phyloP scores from a whole-genome alignment of 2,888 invertebrate species.

The Erpobdella octoculata region DNA sequence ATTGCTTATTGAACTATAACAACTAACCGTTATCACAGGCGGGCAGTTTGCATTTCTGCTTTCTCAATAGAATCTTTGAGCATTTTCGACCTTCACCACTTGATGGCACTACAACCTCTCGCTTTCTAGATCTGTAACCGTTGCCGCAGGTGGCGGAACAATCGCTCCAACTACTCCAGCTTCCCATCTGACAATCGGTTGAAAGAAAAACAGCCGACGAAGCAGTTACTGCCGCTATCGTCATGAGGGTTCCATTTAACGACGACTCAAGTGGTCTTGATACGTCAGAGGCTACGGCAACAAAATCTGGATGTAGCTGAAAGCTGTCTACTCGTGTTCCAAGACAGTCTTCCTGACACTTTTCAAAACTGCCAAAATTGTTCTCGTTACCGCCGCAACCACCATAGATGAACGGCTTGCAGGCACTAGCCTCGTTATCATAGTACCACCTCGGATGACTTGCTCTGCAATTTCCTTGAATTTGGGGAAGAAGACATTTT shows the following conservation, averaged over 20 bases:
- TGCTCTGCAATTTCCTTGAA: too few species aligned
- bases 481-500: too few species aligned
- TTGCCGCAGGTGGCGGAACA: conserved; percentile 74
- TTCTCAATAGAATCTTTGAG: conserved; percentile 42
- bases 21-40: conserved; percentile 13
- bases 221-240: background rate
- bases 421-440: conserved; percentile 59
- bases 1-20: too few species aligned
- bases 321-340: too few species aligned
- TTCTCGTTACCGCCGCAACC: conserved; percentile 80
- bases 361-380: conserved; percentile 58
- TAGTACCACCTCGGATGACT: conserved; percentile 65
- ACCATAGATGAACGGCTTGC: conserved; percentile 67
- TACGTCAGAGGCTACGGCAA: background rate
- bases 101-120: conserved; percentile 44
- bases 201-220: background rate
- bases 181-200: conserved; percentile 40
- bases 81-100: conserved; percentile 46
- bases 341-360: conserved; percentile 36
- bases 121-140: conserved; percentile 28
- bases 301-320: too few species aligned
- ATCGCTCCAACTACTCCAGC: conserved; percentile 75
- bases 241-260: background rate
- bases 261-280: background rate
- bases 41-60: conserved; percentile 31